Evolutionary conservation across 2,113 vertebrate species (phyloP).

Genomic region (Erythrolamprus reginae): DNA sequence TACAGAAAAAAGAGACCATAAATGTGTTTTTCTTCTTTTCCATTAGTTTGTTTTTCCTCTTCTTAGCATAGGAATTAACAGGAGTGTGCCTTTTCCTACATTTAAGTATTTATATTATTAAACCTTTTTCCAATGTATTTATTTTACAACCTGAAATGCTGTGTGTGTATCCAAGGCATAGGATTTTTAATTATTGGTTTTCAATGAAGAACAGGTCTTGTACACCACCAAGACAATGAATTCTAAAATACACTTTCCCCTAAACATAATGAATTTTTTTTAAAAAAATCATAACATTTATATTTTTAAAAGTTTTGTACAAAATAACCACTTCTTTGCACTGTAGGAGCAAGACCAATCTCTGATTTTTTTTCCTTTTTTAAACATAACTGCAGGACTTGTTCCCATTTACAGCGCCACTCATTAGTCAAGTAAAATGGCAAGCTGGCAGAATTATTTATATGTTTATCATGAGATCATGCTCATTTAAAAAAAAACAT

Average conservation of each 20-base stretch:
- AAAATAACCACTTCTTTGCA: slow-evolving; percentile 78
- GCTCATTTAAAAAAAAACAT: slow-evolving; percentile 66
- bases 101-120: slow-evolving; percentile 99
- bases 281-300: slow-evolving; percentile 83
- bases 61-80: slow-evolving; percentile 99
- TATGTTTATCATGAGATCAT: slow-evolving; percentile 78
- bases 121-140: slow-evolving; percentile 98
- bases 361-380: slow-evolving; percentile 62
- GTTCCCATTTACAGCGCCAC: slow-evolving; percentile 88
- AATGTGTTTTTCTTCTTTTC: slow-evolving; percentile 80
- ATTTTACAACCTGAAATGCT: slow-evolving; percentile 99
- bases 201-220: slow-evolving; percentile 89
- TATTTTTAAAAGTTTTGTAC: slow-evolving; percentile 87
- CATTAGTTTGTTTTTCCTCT: slow-evolving; percentile 1
- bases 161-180: slow-evolving; percentile 96
- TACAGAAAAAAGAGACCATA: slow-evolving; percentile 99
- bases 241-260: slow-evolving; percentile 85
- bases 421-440: slow-evolving; percentile 82
- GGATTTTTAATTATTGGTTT: slow-evolving; percentile 86
- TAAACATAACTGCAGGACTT: slow-evolving; percentile 75
- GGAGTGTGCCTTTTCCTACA: slow-evolving; percentile 99
- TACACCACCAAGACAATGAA: slow-evolving; percentile 94
- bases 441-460: slow-evolving; percentile 73
- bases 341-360: slow-evolving; percentile 83
- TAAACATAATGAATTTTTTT: slow-evolving; percentile 83